Percentiles rank a stretch among this genome's conserved stretches.
phyloP scores from a whole-genome alignment of 2,113 vertebrate species.

The Etheostoma spectabile region DNA sequence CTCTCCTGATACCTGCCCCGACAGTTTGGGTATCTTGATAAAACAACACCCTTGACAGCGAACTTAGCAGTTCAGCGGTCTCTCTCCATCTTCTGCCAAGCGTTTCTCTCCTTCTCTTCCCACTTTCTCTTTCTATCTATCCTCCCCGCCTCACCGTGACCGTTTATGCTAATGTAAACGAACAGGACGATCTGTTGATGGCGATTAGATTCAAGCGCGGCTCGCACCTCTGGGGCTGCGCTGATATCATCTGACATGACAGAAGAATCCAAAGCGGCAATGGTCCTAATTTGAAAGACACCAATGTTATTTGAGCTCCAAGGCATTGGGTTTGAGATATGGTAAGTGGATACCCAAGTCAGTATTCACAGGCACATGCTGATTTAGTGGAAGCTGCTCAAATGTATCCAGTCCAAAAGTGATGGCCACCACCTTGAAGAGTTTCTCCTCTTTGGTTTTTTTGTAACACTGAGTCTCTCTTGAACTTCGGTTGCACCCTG shows the following conservation, averaged over 20 bases:
- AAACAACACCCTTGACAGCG: slow-evolving; percentile 66
- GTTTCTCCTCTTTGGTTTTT: slow-evolving; percentile 38
- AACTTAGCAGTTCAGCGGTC: slow-evolving; percentile 42
- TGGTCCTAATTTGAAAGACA: slow-evolving; percentile 44
- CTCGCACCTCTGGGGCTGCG: slow-evolving; percentile 21
- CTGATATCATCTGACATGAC: slow-evolving; percentile 60
- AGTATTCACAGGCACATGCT: slow-evolving; percentile 2
- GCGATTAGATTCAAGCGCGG: slow-evolving; percentile 50
- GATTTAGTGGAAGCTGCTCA: slow-evolving; percentile 9
- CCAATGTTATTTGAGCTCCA: slow-evolving; percentile 27
- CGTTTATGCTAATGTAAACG: slow-evolving; percentile 61
- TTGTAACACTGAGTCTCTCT: slow-evolving; percentile 30
- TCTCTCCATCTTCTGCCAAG: slow-evolving; percentile 37
- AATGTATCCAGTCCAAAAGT: slow-evolving; percentile 4
- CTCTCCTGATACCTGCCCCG: slow-evolving; percentile 62
- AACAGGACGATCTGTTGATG: slow-evolving; percentile 57
- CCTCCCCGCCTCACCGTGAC: background rate
- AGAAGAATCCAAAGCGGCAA: slow-evolving; percentile 45
- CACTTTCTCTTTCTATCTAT: background rate
- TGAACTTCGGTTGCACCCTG: slow-evolving; percentile 59
- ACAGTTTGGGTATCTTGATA: slow-evolving; percentile 70
- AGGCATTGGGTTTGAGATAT: slow-evolving; percentile 36
- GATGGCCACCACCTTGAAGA: slow-evolving; percentile 11
- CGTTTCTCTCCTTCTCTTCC: slow-evolving; percentile 1
- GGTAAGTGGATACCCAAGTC: slow-evolving; percentile 30